Evolutionary conservation across 2,113 vertebrate genomes (phyloP), one percentile per base, ranked within the genome.

Genomic region (Stomatorhinus ivindoensis): DNA sequence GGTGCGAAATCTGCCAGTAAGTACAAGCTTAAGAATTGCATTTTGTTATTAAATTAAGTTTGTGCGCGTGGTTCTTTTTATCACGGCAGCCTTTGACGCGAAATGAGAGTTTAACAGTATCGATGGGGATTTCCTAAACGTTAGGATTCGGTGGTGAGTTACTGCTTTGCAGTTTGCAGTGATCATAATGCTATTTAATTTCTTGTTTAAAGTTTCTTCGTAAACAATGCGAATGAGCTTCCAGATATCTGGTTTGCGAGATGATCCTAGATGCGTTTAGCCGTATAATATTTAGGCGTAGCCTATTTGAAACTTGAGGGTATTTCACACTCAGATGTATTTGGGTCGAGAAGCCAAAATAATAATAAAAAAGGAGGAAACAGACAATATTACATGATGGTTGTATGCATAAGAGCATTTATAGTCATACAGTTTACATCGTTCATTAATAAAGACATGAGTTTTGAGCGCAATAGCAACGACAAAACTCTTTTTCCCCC

Each of bases 1-100:
- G 93, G 87, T 35, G 53, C 58, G 91, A 91, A 92, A 87, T 92
- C 88, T 50, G 89, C 69, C 83, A 86, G 95, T 93, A 93, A 94
- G 91, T 91, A 89, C 46, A 7, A 4, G 19, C 11, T 27, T 47
- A 44, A 51, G 3, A 11, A 31, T 31, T 2, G 15, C 0, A 83
- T 44, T 19, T 24, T 87, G 91, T 48, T 42, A 76, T 27, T 27
- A 10, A 73, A 46, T 13, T 86, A 53, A 73, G 53, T 42, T 46
- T 80, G 89, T 73, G 51, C 61, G 90, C 90, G 21, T 84, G 21
- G 58, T 6, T 69, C 6, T 87, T n/a, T 53, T 87, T 50, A 87
- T 51, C 48, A 19, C 47, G 13, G 4, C 15, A 39, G 7, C 13
- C 31, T 31, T 53, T 87, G 35, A 87, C 35, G 82, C 21, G 15